Evolutionary conservation across 2,797 vertebrate genomes (phyloP).

Genomic region (Microctenopoma lineatum): DNA sequence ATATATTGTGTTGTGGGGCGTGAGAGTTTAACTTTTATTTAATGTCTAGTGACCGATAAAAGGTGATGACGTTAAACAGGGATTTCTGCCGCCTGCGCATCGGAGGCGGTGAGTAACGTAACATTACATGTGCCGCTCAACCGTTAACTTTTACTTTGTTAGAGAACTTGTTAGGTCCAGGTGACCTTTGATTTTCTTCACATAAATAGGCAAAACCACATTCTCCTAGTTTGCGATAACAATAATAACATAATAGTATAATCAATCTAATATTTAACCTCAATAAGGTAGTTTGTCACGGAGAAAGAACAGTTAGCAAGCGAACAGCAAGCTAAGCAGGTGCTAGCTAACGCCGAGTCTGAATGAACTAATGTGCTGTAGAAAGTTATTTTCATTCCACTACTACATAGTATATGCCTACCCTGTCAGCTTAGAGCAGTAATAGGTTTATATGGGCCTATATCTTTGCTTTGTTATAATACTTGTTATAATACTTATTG

Average conservation of each 20-base stretch:
- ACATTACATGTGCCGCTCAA: background rate
- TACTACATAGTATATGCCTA: too few relatives aligned
- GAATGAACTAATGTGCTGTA: background rate
- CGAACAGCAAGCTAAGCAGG: too few relatives aligned
- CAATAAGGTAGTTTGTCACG: background rate
- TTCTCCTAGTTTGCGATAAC: background rate
- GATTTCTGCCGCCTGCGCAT: slow-evolving; percentile 55
- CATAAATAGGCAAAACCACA: background rate
- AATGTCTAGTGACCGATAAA: background rate
- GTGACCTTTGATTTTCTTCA: too few relatives aligned
- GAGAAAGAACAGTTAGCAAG: too few relatives aligned
- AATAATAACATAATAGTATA: background rate
- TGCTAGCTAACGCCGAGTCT: too few relatives aligned
- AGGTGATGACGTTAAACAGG: slow-evolving; percentile 58
- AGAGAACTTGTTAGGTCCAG: background rate
- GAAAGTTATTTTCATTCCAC: too few relatives aligned
- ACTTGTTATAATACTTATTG: too few relatives aligned
- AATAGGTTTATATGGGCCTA: too few relatives aligned
- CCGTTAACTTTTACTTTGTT: background rate
- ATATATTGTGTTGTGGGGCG: background rate
- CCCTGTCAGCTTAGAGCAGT: too few relatives aligned
- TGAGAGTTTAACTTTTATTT: background rate
- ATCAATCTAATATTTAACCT: background rate
- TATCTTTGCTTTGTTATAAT: too few relatives aligned
- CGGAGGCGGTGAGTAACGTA: slow-evolving; percentile 56